Percentiles rank a stretch among this genome's conserved stretches.
phyloP scores from a whole-genome alignment of 2,113 vertebrate genomes.

The Muscicapa adusta region DNA sequence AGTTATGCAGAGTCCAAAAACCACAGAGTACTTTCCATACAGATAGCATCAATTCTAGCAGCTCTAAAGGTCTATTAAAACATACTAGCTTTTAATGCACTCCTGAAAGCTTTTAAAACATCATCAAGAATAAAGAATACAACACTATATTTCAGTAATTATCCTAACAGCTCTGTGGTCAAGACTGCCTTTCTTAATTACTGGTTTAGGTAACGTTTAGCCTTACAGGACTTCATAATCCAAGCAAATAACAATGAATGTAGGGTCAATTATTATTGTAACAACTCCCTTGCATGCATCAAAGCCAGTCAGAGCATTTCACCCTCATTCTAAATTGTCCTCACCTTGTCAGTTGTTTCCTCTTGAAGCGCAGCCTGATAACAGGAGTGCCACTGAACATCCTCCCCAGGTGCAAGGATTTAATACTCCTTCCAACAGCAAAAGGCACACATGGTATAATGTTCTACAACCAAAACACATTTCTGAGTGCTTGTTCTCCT shows the following conservation, averaged over 20 bases:
- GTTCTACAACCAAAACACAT: constrained; percentile 67
- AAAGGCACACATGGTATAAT: constrained; percentile 82
- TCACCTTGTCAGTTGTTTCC: constrained; percentile 88
- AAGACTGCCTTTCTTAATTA: background rate
- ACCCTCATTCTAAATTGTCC: background rate
- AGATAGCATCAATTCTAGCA: constrained; percentile 19
- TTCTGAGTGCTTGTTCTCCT: background rate
- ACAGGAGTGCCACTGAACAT: constrained; percentile 91
- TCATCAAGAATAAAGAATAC: background rate
- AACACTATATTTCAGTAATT: background rate
- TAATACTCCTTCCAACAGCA: constrained; percentile 83
- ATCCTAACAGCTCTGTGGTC: background rate
- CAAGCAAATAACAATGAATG: background rate
- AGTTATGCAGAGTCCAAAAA: constrained; percentile 47
- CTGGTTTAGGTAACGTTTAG: background rate
- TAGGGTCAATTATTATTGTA: background rate
- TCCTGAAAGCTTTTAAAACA: background rate
- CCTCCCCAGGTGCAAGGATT: constrained; percentile 90
- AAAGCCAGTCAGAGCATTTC: background rate
- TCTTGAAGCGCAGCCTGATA: constrained; percentile 87
- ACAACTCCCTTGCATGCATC: background rate
- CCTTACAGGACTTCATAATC: background rate
- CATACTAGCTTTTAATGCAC: background rate
- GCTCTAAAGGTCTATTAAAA: background rate
- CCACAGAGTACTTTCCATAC: constrained; percentile 23